Base-by-base conservation (phyloP, 2,113 vertebrate genomes). In the Porphyrio hochstetteri region DNA sequence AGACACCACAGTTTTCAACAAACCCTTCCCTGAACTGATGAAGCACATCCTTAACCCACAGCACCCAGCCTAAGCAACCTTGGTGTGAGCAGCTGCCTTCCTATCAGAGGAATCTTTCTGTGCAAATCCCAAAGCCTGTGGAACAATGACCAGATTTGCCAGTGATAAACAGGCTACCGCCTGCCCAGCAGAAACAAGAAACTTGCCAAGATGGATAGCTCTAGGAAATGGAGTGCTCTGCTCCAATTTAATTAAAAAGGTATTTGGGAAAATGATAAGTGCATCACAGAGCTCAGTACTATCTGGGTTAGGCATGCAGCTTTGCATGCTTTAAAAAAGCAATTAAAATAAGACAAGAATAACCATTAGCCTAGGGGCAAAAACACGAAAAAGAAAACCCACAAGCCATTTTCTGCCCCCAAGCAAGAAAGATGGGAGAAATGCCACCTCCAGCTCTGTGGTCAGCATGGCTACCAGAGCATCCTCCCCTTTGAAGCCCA, bases 231-330 rank as follows among this genome's bases (percentile, higher is more conserved):
- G 56, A 93, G 64, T 2, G 3, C 56, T 88, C 36, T 56, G 69
- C 69, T 96, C 69, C 82, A 86, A 52, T 84, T 83, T 94, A 88
- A 92, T 95, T 92, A 52, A 89, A 92, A 89, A 93, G 78, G 81
- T 95, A 65, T 95, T 92, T 90, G 74, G 65, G 83, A 91, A 94
- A 91, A 81, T 71, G 80, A 5, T 76, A 89, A 94, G 79, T 44
- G 53, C 28, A 35, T 42, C 69, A 27, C 3, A 0, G 88, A 91
- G 69, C 74, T 93, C 87, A 75, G 60, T 42, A 23, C 46, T 88
- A 68, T 29, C 83, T 70, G 50, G 52, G 48, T 33, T 6, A 78
- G 38, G 77, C 69, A 68, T 33, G 35, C 42, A 90, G 86, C 79
- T 92, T 50, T 70, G n/a, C 3, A 27, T 27, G 72, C 56, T 89